Percentiles rank a stretch among this genome's conserved stretches.
These are phyloP conservation scores for Calycopis cecrops DNA, from an alignment of 1,140 invertebrate genomes.

Conservation along the genomic window DNA sequence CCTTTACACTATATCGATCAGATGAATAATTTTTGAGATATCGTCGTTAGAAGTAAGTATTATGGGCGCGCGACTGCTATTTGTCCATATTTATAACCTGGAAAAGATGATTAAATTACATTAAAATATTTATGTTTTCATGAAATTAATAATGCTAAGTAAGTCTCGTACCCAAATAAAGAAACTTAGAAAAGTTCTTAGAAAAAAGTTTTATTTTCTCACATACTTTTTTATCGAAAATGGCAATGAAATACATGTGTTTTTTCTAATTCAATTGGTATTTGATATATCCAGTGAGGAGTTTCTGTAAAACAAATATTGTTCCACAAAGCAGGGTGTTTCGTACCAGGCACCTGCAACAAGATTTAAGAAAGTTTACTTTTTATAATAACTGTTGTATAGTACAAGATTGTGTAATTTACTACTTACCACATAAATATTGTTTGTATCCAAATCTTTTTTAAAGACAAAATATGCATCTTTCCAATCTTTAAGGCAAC, in stretches of 20 bases:
- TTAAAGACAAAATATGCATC: conserved; percentile 83
- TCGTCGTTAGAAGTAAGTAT: no score
- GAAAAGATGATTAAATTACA: no score
- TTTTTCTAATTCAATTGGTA: conserved; percentile 75
- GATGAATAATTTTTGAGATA: no score
- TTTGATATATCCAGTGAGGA: conserved; percentile 88
- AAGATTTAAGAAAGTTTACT: conserved; percentile 11
- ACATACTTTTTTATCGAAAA: no score
- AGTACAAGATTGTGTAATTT: not conserved
- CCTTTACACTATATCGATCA: no score
- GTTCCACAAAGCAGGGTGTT: conserved; percentile 87
- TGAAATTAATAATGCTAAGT: no score
- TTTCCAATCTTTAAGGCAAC: conserved; percentile 75
- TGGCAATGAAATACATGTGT: conserved; percentile 77
- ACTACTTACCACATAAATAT: conserved; percentile 89
- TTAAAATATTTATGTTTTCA: no score
- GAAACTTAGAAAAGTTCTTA: no score
- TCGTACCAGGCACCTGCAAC: conserved; percentile 80
- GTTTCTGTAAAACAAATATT: conserved; percentile 79
- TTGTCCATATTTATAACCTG: no score
- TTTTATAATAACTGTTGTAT: not conserved
- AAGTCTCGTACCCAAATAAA: no score
- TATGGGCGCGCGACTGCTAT: no score
- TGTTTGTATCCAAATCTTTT: conserved; percentile 81
- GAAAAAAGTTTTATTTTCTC: no score